phyloP scores from a whole-genome alignment of 2,888 invertebrate species.

The Prenolepis imparis region DNA sequence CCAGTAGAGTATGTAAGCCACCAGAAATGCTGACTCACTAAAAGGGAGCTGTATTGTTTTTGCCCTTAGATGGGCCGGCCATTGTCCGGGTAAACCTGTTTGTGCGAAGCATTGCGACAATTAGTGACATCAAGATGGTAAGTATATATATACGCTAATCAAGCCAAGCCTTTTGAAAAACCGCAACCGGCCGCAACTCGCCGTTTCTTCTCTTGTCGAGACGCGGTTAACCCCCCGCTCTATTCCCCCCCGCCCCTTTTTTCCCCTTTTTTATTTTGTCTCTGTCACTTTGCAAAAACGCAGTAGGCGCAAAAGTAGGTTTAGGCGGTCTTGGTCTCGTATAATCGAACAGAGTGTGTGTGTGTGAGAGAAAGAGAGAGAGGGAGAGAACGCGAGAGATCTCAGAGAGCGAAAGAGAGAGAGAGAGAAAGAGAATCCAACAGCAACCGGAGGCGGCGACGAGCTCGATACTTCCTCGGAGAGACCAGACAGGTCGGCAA shows the following conservation, averaged over 20 bases:
- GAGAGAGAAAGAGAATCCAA: constrained; percentile 9
- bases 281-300: constrained; percentile 75
- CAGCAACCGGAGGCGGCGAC: constrained; percentile 30
- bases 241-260: neutral
- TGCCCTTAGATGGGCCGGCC: constrained; percentile 95
- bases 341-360: constrained; percentile 33
- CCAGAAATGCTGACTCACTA: constrained; percentile 70
- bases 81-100: constrained; percentile 99
- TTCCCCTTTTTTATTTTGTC: constrained; percentile 71
- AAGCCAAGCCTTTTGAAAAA: constrained; percentile 69
- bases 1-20: constrained; percentile 73
- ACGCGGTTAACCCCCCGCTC: constrained; percentile 59
- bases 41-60: constrained; percentile 85
- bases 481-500: constrained; percentile 37
- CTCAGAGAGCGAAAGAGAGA: neutral
- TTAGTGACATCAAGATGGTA: constrained; percentile 99
- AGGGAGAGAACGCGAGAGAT: neutral
- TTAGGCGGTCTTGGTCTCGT: constrained; percentile 67
- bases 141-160: constrained; percentile 87
- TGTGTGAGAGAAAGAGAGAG: neutral
- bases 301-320: constrained; percentile 81
- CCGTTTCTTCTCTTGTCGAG: constrained; percentile 74
- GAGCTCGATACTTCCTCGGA: constrained; percentile 31
- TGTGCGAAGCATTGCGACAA: constrained; percentile 98
- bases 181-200: constrained; percentile 66